phyloP scores from a whole-genome alignment of 2,888 invertebrate genomes.

The Hirtodrosophila cameraria region DNA sequence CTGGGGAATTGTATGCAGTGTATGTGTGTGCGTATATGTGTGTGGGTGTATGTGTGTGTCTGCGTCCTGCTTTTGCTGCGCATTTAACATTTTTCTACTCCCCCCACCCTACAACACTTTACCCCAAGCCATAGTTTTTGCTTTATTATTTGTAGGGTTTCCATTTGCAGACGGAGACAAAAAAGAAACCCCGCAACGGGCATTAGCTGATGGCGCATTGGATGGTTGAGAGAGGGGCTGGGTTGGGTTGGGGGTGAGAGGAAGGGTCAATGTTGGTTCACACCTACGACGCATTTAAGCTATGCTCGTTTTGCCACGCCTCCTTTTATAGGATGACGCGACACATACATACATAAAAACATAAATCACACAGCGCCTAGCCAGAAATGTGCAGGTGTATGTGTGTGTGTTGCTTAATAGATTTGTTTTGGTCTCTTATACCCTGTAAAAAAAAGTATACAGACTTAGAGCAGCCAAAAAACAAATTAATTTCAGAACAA shows the following conservation, averaged over 20 bases:
- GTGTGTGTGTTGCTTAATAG: constrained; percentile 42
- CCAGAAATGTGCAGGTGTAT: constrained; percentile 13
- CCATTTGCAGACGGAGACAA: constrained; percentile 29
- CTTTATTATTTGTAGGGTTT: constrained; percentile 55
- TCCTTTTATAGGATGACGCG: constrained; percentile 16
- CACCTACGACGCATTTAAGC: constrained; percentile 61
- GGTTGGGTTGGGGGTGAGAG: neutral
- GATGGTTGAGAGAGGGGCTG: neutral
- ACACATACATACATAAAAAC: constrained; percentile 28
- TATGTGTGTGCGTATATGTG: constrained; percentile 7
- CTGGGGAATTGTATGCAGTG: constrained; percentile 40
- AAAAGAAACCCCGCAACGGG: constrained; percentile 63
- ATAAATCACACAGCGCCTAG: constrained; percentile 59
- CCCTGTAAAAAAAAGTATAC: neutral
- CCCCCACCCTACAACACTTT: neutral
- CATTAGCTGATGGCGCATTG: constrained; percentile 24
- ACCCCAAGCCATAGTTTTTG: neutral
- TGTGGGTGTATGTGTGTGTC: constrained; percentile 13
- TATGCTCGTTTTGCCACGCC: constrained; percentile 24
- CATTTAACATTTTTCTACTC: constrained; percentile 42
- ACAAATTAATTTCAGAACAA: too few relatives aligned
- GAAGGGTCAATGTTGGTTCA: constrained; percentile 42
- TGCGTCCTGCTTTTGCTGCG: constrained; percentile 50
- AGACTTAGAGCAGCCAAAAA: too few relatives aligned
- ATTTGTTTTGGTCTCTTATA: constrained; percentile 46